Base-by-base conservation (phyloP, 2,888 invertebrate genomes). In the Chromoteleia sp. region DNA sequence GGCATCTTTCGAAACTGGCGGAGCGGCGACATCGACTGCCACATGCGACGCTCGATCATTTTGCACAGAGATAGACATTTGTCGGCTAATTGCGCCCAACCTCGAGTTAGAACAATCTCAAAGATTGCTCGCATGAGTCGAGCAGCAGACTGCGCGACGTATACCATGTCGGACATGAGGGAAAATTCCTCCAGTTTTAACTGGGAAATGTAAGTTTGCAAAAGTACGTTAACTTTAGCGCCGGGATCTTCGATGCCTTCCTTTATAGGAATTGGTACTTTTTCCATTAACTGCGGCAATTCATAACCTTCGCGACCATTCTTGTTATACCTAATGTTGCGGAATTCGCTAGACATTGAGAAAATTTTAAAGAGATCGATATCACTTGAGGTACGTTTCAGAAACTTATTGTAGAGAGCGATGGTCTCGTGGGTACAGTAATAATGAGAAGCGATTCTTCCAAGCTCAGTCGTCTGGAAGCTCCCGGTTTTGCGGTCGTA, bases 1-100 rank as follows among this genome's bases (percentile, higher is more conserved):
- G 98, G 99, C 95, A 99, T 98, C 91, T 98, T 99, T 84, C 97
- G 94, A 90, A 99, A 99, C 91, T 99, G 99, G 10, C 99, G 93
- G 10, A 99, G 93, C 0, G 99, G 99, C 0, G 98, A 98, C 98
- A 99, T 98, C 0, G 98, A 98, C 92, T 99, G 99, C 99, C 99
- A 99, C 98, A 99, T 99, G 30, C 99, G 94, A 0, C 98, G 94
- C 91, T 99, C 98, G 78, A 99, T 98, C 99, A 99, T 99, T 92
- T 99, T 99, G 92, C 99, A 99, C 4, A 99, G 93, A 0, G 98
- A 96, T 14, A 99, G 92, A 0, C 98, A 96, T 91, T 99, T 99
- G 90, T 99, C 99, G 0, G 98, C 98, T 63, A 99, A 91, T 87
- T 99, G 98, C 0, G 99, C 99, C 99, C 99, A 99, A 10, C 99